Evolutionary conservation across 2,888 invertebrate genomes (phyloP).

Genomic region (Tetragonula carbonaria): DNA sequence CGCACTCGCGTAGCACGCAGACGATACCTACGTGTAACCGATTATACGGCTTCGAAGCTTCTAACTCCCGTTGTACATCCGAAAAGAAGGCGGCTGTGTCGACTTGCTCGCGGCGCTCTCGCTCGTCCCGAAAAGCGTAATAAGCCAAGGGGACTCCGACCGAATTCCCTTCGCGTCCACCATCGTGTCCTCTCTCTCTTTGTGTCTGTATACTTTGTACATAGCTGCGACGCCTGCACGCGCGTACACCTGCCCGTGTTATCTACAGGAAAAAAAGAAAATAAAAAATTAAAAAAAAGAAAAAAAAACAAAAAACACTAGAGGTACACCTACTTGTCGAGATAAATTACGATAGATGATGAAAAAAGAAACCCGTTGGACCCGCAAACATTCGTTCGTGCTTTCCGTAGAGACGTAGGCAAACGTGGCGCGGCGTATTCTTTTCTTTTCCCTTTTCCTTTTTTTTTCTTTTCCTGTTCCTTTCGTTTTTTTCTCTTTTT

Average conservation of each 20-base stretch:
- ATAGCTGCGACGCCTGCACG: conserved; percentile 37
- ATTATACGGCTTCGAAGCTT: conserved; percentile 55
- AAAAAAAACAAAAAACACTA: background rate
- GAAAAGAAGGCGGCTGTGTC: background rate
- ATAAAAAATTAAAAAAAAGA: too few species aligned
- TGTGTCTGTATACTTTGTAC: conserved; percentile 48
- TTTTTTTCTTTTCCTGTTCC: background rate
- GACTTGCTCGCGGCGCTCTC: background rate
- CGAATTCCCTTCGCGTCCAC: background rate
- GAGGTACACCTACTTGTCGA: conserved; percentile 24
- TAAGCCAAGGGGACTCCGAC: background rate
- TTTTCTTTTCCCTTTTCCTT: too few species aligned
- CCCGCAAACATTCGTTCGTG: conserved; percentile 40
- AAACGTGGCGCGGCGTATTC: conserved; percentile 17
- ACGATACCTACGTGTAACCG: conserved; percentile 42
- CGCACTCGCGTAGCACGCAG: conserved; percentile 44
- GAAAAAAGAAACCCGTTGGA: background rate
- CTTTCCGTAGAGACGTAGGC: conserved; percentile 54
- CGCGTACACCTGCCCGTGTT: conserved; percentile 34
- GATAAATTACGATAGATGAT: background rate
- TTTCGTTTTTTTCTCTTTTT: too few species aligned
- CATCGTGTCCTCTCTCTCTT: background rate
- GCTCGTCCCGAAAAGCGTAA: background rate
- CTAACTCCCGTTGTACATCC: conserved; percentile 35
- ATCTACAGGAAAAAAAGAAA: conserved; percentile 7